Base-by-base conservation (phyloP, 2,797 vertebrate species). In the Oceanodroma leucorhoa region DNA sequence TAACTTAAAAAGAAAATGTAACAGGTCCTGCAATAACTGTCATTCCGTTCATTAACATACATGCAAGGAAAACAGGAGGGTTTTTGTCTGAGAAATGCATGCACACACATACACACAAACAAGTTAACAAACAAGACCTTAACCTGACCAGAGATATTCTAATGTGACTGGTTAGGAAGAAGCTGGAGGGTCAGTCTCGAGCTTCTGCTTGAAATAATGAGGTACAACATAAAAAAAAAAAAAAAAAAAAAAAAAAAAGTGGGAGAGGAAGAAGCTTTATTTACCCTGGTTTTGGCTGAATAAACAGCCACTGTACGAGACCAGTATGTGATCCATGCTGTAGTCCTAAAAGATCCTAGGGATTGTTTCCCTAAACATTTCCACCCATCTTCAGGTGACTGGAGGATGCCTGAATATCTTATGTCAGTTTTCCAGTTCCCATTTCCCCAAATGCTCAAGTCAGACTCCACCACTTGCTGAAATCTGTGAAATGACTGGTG, bases 401-500 rank as follows among this genome's bases (percentile, higher is more conserved):
- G 18, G 16, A 66, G 8, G 10, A 58, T 48, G 13, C 2, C 7
- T 55, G 30, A 51, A 3, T 11, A 27, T 22, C 10, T 87, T 15
- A 61, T 1, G 1, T 1, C 6, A 10, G 5, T 41, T 80, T 64
- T 65, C 18, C 38, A 32, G 17, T 51, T 79, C 13, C 2, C 3
- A 4, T 82, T 84, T 89, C 24, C 14, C 17, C 8, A 70, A 30
- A 51, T 27, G 10, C 6, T 58, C 2, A 43, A 38, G 8, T 45
- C 51, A 62, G 22, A 43, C 5, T 67, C 22, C 29, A 60, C 6
- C 7, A 85, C 27, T 15, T 66, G 38, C 38, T 66, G 53, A 43
- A 51, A 66, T 34, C 21, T 43, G 3, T 10, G 4, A 62, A 61
- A 62, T 0, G 0, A 32, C 4, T 3, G 3, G 5, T 50, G 6